Percentiles rank a stretch among this genome's conserved stretches.
phyloP scores from a whole-genome alignment of 2,888 invertebrate species.

The Meteorus colon region DNA sequence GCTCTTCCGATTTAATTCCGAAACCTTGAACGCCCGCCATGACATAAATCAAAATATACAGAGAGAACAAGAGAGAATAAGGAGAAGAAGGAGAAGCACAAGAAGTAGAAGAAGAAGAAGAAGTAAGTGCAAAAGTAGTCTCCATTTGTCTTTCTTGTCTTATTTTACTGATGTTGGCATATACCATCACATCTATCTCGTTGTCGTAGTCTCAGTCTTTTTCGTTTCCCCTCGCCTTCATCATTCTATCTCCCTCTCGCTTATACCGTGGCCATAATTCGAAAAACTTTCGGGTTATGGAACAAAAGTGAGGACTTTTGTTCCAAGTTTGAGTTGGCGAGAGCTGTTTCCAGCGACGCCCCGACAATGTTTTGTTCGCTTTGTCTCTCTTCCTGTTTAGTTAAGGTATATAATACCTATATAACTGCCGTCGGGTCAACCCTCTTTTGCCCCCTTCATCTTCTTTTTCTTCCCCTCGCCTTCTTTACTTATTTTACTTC shows the following conservation, averaged over 20 bases:
- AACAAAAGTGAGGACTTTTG: conserved; percentile 72
- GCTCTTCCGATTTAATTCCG: conserved; percentile 59
- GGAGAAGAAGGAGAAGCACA: not conserved
- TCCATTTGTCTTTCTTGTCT: conserved; percentile 9
- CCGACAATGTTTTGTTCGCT: conserved; percentile 71
- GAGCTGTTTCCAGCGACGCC: conserved; percentile 70
- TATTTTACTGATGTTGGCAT: conserved; percentile 36
- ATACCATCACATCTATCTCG: conserved; percentile 44
- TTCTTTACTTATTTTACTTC: conserved; percentile 10
- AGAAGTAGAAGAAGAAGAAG: conserved; percentile 1
- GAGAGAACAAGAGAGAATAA: conserved; percentile 6
- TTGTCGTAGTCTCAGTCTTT: conserved; percentile 41
- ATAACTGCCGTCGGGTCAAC: conserved; percentile 50
- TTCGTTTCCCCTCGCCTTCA: conserved; percentile 49
- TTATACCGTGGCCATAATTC: conserved; percentile 65
- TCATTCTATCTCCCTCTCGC: conserved; percentile 17
- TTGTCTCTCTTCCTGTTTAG: conserved; percentile 69
- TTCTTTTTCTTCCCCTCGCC: conserved; percentile 19
- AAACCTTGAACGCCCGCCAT: conserved; percentile 57
- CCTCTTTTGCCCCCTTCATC: conserved; percentile 47
- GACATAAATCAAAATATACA: conserved; percentile 60
- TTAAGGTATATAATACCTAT: conserved; percentile 63
- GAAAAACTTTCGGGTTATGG: conserved; percentile 68
- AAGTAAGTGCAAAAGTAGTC: conserved; percentile 15
- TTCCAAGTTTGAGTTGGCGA: conserved; percentile 69